phyloP scores from a whole-genome alignment of 2,888 invertebrate genomes.

The Linyphia triangularis region DNA sequence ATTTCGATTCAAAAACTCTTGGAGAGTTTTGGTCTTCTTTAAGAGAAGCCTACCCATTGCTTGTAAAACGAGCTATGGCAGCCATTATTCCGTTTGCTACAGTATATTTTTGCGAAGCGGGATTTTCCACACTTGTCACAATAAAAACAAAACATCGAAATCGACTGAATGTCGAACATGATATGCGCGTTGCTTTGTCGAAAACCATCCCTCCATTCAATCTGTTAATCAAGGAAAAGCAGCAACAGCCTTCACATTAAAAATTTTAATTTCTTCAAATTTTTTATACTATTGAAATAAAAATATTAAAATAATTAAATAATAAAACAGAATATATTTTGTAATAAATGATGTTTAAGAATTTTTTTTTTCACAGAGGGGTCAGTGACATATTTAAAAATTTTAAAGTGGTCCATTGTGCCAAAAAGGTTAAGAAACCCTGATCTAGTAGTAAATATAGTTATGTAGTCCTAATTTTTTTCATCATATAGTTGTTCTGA shows the following conservation, averaged over 20 bases:
- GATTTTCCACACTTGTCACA: slow-evolving; percentile 58
- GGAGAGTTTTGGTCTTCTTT: no score
- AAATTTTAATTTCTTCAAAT: slow-evolving; percentile 54
- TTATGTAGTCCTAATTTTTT: no score
- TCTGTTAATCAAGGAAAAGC: slow-evolving; percentile 58
- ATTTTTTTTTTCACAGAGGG: slow-evolving; percentile 62
- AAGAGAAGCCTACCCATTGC: slow-evolving; percentile 59
- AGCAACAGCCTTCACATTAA: slow-evolving; percentile 55
- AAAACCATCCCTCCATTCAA: slow-evolving; percentile 55
- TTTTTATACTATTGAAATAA: slow-evolving; percentile 58
- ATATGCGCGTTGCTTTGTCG: slow-evolving; percentile 60
- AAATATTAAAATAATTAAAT: slow-evolving; percentile 59
- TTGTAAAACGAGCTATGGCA: slow-evolving; percentile 55
- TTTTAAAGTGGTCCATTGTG: slow-evolving; percentile 58
- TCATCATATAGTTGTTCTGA: no score
- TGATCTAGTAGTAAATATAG: no score
- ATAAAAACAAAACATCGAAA: slow-evolving; percentile 61
- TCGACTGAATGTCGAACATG: slow-evolving; percentile 56
- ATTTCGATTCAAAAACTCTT: no score
- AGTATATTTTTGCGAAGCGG: slow-evolving; percentile 52
- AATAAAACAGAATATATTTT: slow-evolving; percentile 57
- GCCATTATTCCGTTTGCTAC: slow-evolving; percentile 57
- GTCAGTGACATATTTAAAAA: slow-evolving; percentile 54
- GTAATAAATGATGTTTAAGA: slow-evolving; percentile 52
- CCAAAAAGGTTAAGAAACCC: slow-evolving; percentile 60